Evolutionary conservation across 2,797 vertebrate genomes (phyloP).

Genomic region (Lophotriccus pileatus): DNA sequence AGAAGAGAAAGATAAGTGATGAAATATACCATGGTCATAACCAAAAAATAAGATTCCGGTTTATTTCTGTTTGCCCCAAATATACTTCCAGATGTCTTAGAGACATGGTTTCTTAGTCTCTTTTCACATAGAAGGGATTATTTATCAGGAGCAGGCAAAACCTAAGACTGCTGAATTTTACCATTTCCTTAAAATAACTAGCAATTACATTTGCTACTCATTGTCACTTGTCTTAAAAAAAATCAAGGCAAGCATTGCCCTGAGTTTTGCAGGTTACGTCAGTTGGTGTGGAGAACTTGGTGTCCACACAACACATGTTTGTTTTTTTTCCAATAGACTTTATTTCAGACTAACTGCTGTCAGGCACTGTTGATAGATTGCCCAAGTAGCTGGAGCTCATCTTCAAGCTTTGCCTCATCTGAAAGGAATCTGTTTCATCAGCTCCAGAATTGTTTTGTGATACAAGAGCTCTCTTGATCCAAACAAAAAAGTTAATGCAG

Average conservation of each 20-base stretch:
- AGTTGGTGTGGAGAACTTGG: neutral
- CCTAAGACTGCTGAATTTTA: neutral
- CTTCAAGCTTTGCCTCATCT: neutral
- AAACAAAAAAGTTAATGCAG: neutral
- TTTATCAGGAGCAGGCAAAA: constrained; percentile 76
- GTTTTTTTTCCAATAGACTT: neutral
- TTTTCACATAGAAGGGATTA: constrained; percentile 81
- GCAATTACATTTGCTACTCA: neutral
- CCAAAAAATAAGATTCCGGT: constrained; percentile 26
- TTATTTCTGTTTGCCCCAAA: constrained; percentile 74
- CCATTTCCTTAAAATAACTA: neutral
- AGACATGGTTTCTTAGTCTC: constrained; percentile 76
- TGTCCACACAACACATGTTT: accelerated
- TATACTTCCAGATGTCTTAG: constrained; percentile 77
- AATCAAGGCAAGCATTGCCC: neutral
- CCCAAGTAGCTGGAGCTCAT: neutral
- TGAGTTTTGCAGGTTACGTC: neutral
- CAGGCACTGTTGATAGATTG: neutral
- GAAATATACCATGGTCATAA: constrained; percentile 76
- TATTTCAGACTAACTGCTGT: neutral
- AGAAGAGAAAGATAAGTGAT: constrained; percentile 81
- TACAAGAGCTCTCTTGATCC: neutral
- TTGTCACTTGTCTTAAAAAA: neutral
- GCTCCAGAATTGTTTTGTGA: neutral
- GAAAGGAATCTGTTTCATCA: neutral